Base-by-base conservation (phyloP, 1,140 invertebrate species). In the Drosophila nigromelanica region DNA sequence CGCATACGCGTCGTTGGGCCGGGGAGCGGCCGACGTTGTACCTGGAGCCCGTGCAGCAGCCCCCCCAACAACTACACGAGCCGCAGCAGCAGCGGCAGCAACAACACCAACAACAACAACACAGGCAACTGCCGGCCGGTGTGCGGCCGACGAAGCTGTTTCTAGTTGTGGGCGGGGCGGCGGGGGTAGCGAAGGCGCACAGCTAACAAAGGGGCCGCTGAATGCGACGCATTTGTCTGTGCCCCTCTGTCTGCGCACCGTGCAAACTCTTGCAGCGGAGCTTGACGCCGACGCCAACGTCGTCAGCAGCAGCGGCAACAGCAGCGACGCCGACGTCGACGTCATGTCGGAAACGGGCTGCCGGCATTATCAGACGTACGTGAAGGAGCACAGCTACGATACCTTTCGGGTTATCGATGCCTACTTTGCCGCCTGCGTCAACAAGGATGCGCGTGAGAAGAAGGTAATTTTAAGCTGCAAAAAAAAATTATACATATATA, bases 371-470 rank as follows among this genome's bases (percentile, higher is more conserved):
- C 83, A 89, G 61, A 78, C 69, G 55, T 92, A 92, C 71, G 73
- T 91, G 15, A 91, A 91, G 78, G 91, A 93, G 92, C 90, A 91
- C 60, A 94, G 94, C 78, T 92, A 93, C 55, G 93, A 94, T 72
- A 92, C 93, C 30, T 95, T 94, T 89, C 92, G 92, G 76, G 93
- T 96, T 69, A 95, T 96, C 72, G 94, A 96, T 93, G 93, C 94
- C 78, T 95, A 95, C 92, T 96, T 96, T 89, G 94, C 96, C 61
- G 93, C 95, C 59, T 95, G 95, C 91, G 94, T 94, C 50, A 94
- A 95, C 66, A 93, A 92, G 78, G 95, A 95, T 92, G 94, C 95
- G 42, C 93, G 95, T 72, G 94, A 94, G 93, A 94, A 94, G 82
- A 96, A 96, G 95, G 95, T 96, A 24, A 24, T 24, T 18, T n/a